phyloP scores from a whole-genome alignment of 2,113 vertebrate genomes.

The Epinephelus moara region DNA sequence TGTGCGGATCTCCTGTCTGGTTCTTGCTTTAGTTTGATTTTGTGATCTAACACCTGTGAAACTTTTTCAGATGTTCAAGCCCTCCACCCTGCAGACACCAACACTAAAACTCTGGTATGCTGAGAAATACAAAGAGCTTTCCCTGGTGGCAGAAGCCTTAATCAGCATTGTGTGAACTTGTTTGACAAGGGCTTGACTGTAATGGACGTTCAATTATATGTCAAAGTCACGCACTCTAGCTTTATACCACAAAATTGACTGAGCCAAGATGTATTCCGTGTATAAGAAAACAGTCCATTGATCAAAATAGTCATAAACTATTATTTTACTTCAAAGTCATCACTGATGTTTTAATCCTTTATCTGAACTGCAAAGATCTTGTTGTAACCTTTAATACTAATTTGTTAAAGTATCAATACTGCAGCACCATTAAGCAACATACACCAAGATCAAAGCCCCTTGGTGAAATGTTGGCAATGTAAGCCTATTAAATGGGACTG shows the following conservation, averaged over 20 bases:
- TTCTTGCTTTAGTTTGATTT: too few species aligned
- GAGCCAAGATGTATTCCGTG: not conserved
- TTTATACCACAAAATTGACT: not conserved
- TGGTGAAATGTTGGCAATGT: constrained; percentile 12
- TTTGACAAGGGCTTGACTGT: too few species aligned
- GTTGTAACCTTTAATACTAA: constrained; percentile 16
- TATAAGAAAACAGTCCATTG: not conserved
- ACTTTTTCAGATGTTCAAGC: too few species aligned
- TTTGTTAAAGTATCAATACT: constrained; percentile 13
- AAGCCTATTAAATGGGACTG: constrained; percentile 41
- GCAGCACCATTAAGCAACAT: not conserved
- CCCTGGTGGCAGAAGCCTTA: too few species aligned
- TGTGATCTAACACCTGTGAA: too few species aligned
- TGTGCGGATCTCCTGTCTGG: too few species aligned
- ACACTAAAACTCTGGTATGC: too few species aligned
- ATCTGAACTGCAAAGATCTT: not conserved
- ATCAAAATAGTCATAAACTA: not conserved
- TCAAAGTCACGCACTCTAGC: too few species aligned
- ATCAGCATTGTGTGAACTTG: too few species aligned
- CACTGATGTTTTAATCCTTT: not conserved
- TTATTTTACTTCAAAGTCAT: not conserved
- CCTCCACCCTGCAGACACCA: too few species aligned
- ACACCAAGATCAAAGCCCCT: constrained; percentile 25
- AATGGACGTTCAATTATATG: too few species aligned
- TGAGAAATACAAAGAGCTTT: too few species aligned